Percentiles rank a stretch among this genome's conserved stretches.
Evolutionary conservation across 2,888 invertebrate genomes (phyloP).

Genomic region (Sphaerophoria rueppellii): DNA sequence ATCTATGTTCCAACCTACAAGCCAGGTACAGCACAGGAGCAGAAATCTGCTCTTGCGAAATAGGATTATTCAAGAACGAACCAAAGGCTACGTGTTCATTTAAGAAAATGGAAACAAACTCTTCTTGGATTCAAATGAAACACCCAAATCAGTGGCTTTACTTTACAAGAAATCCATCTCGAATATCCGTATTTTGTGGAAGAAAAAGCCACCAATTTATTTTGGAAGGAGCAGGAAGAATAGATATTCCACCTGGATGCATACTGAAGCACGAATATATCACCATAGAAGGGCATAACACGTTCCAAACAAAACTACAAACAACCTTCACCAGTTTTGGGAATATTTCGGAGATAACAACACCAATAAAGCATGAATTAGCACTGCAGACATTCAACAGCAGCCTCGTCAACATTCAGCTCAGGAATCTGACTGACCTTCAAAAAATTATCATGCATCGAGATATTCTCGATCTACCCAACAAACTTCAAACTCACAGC

Average conservation of each 20-base stretch:
- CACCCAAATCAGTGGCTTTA: constrained; percentile 28
- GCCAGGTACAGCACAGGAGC: constrained; percentile 21
- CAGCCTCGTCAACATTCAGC: background rate
- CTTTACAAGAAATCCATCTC: constrained; percentile 3
- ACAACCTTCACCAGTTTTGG: background rate
- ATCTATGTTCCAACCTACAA: constrained; percentile 11
- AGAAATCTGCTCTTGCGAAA: constrained; percentile 25
- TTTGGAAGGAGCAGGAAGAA: constrained; percentile 6
- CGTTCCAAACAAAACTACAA: background rate
- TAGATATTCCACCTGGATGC: background rate
- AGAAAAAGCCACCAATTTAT: background rate
- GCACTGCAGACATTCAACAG: background rate
- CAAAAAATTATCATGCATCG: constrained; percentile 7
- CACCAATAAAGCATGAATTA: constrained; percentile 3
- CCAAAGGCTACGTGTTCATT: background rate
- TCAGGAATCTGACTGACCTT: constrained; percentile 14
- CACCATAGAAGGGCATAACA: background rate
- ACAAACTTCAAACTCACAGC: constrained; percentile 3
- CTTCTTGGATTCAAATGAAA: constrained; percentile 3
- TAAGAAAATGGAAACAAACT: background rate
- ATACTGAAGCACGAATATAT: background rate
- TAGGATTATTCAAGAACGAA: constrained; percentile 31
- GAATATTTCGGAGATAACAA: constrained; percentile 13
- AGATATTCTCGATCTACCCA: constrained; percentile 23
- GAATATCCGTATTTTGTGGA: constrained; percentile 20